Evolutionary conservation across 2,113 vertebrate genomes (phyloP).

Genomic region (Elachura formosa): DNA sequence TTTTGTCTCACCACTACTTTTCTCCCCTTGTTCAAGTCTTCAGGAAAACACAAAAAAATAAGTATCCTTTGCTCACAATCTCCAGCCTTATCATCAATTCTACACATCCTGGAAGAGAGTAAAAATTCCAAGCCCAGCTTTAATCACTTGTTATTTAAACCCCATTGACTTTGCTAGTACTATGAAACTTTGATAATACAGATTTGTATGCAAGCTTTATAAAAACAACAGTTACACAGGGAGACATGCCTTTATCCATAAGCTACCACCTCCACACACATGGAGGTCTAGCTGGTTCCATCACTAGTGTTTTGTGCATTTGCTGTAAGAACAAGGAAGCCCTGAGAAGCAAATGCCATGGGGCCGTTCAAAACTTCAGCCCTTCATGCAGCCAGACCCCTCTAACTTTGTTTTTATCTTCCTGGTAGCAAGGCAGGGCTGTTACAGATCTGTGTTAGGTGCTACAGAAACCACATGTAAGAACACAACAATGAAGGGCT

Average conservation of each 20-base stretch:
- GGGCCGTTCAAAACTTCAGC: neutral
- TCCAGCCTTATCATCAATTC: neutral
- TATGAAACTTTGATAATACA: neutral
- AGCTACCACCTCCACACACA: neutral
- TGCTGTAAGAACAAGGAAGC: neutral
- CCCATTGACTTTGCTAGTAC: neutral
- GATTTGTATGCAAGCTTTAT: neutral
- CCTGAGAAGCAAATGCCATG: neutral
- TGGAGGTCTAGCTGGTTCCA: neutral
- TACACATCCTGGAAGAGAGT: neutral
- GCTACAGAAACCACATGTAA: neutral
- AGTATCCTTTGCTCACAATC: neutral
- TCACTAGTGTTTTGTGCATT: neutral
- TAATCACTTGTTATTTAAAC: neutral
- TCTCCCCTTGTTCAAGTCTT: neutral
- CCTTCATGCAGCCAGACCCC: neutral
- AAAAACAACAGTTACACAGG: neutral
- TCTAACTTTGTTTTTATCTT: neutral
- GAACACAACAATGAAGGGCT: neutral
- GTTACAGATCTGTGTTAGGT: neutral
- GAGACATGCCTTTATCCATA: neutral
- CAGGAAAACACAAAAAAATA: neutral
- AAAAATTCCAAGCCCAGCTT: neutral
- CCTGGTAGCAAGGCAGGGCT: neutral
- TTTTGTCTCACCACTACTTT: fast-evolving